A percentile compares a stretch with the other conserved stretches of the same genome.
Evolutionary conservation across 1,140 invertebrate species (phyloP).

Genomic region (Galendromus occidentalis): DNA sequence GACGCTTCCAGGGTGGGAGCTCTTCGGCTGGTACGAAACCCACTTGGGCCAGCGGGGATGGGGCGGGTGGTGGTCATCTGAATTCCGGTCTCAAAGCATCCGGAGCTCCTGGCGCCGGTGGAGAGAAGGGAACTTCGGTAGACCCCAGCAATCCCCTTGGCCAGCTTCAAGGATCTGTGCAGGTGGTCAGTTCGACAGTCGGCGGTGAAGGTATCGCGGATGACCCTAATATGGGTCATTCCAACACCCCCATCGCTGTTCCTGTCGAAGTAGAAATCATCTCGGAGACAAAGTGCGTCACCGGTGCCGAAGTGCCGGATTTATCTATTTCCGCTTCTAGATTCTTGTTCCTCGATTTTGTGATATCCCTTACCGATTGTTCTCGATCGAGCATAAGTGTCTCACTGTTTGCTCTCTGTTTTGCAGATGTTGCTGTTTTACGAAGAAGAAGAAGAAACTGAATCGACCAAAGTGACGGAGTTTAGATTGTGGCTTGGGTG

Average conservation of each 20-base stretch:
- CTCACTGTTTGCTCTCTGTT: not conserved
- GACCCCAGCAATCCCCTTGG: constrained; percentile 14
- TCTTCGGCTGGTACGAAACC: not conserved
- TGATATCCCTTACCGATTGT: not conserved
- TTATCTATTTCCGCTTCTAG: not conserved
- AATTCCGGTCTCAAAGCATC: not conserved
- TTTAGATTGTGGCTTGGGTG: not conserved
- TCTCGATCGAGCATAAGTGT: not conserved
- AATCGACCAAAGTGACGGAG: constrained; percentile 8
- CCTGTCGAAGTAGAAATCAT: constrained; percentile 70
- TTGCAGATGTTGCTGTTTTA: constrained; percentile 9
- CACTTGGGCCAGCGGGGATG: not conserved
- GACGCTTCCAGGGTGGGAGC: not conserved
- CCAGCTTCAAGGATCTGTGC: constrained; percentile 75
- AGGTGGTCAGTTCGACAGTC: constrained; percentile 81
- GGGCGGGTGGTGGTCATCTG: not conserved
- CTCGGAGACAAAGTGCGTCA: constrained; percentile 34
- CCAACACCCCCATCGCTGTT: constrained; percentile 83
- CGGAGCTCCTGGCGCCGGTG: not conserved
- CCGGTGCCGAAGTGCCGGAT: not conserved
- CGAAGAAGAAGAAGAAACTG: constrained; percentile 2
- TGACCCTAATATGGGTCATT: constrained; percentile 84
- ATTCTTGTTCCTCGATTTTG: not conserved
- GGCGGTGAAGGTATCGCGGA: constrained; percentile 85
- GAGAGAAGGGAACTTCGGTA: constrained; percentile 49